phyloP scores from a whole-genome alignment of 1,140 invertebrate species.

The Scaptomyza hsui region DNA sequence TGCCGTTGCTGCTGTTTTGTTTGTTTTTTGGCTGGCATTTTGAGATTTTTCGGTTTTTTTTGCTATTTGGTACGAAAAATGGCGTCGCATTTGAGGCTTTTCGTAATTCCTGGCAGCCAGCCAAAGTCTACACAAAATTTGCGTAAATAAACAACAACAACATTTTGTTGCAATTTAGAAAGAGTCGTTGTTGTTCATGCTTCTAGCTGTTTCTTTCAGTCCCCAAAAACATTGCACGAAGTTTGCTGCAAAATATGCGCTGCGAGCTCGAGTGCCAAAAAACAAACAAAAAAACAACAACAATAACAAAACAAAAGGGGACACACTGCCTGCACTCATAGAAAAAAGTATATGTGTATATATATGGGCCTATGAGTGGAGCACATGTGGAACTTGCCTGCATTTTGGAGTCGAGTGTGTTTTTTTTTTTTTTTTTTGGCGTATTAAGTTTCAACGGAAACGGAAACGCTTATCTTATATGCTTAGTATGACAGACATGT shows the following conservation, averaged over 20 bases:
- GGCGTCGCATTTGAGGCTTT: conserved; percentile 43
- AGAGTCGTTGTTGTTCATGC: conserved; percentile 58
- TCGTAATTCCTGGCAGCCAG: conserved; percentile 60
- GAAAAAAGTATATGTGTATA: neutral
- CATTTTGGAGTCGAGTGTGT: neutral
- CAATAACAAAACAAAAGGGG: too few species aligned
- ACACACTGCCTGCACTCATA: too few species aligned
- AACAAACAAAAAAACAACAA: neutral
- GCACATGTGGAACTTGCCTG: conserved; percentile 4
- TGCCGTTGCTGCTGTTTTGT: conserved; percentile 18
- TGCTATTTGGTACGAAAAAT: conserved; percentile 24
- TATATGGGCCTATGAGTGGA: neutral
- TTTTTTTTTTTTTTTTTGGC: neutral
- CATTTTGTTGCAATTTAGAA: conserved; percentile 73
- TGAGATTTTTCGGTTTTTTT: conserved; percentile 15
- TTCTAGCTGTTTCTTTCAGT: conserved; percentile 24
- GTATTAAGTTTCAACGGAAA: conserved; percentile 47
- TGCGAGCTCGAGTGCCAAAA: conserved; percentile 35
- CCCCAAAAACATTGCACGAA: conserved; percentile 27
- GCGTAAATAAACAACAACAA: conserved; percentile 79
- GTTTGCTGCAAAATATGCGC: conserved; percentile 27
- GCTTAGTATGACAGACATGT: conserved; percentile 25
- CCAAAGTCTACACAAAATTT: conserved; percentile 78
- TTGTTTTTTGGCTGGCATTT: conserved; percentile 40
- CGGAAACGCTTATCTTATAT: conserved; percentile 30